These are phyloP conservation scores for Scaptomyza tumidula DNA, from an alignment of 2,888 invertebrate genomes.

Conservation along the genomic window DNA sequence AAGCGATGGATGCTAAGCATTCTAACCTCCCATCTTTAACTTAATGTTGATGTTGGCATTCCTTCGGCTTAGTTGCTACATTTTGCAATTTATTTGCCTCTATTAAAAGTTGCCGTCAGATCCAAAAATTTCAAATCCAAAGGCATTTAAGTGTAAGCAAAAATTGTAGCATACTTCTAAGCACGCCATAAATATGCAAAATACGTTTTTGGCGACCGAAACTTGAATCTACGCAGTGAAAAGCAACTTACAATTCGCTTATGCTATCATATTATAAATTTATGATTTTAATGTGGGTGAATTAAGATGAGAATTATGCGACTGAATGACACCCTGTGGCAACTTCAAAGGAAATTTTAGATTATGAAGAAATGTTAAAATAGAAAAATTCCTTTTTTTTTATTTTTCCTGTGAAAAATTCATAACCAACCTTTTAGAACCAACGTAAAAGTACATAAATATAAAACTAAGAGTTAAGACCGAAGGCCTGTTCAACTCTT, in stretches of 20 bases:
- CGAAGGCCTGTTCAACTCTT: not conserved
- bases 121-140: constrained; percentile 8
- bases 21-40: constrained; percentile 40
- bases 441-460: no score
- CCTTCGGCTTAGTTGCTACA: constrained; percentile 38
- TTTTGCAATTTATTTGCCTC: constrained; percentile 62
- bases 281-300: constrained; percentile 24
- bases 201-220: constrained; percentile 27
- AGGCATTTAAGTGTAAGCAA: constrained; percentile 18
- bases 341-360: not conserved
- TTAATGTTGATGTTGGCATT: constrained; percentile 32
- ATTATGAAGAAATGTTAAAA: not conserved
- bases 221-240: constrained; percentile 4
- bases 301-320: not conserved
- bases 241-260: constrained; percentile 28
- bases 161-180: constrained; percentile 61
- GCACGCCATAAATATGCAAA: constrained; percentile 63
- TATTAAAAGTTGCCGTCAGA: constrained; percentile 56
- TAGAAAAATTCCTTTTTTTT: no score
- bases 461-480: not conserved
- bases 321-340: constrained; percentile 11
- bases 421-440: no score
- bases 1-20: constrained; percentile 61
- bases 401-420: no score
- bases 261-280: constrained; percentile 31